These are phyloP conservation scores for Halcyon badia DNA, from an alignment of 2,797 vertebrate genomes.

Conservation along the genomic window DNA sequence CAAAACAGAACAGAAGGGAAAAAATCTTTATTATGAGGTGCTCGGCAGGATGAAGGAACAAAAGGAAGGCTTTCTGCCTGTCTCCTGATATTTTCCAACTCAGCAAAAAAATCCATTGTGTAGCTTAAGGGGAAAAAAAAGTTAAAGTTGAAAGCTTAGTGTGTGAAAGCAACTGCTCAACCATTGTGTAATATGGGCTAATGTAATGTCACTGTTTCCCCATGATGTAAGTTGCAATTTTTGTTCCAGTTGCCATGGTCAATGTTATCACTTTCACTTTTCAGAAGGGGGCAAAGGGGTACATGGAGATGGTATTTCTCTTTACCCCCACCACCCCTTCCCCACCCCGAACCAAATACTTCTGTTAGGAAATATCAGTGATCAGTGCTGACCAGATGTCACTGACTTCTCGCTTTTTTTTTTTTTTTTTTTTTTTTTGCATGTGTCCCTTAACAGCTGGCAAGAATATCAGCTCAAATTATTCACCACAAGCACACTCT, in stretches of 20 bases:
- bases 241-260: conserved; percentile 59
- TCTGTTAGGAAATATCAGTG: conserved; percentile 68
- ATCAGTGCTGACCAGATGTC: conserved; percentile 77
- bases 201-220: conserved; percentile 84
- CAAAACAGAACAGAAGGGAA: conserved; percentile 67
- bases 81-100: conserved; percentile 93
- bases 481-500: conserved; percentile 73
- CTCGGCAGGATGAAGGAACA: conserved; percentile 83
- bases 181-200: conserved; percentile 86
- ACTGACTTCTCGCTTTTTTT: conserved; percentile 4
- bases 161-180: conserved; percentile 89
- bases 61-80: conserved; percentile 89
- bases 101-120: conserved; percentile 91
- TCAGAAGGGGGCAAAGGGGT: conserved; percentile 41
- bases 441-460: conserved; percentile 79
- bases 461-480: conserved; percentile 76
- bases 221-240: conserved; percentile 46
- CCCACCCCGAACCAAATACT: conserved; percentile 43
- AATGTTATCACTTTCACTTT: conserved; percentile 65
- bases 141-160: conserved; percentile 92
- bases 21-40: conserved; percentile 80
- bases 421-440: conserved; percentile 32
- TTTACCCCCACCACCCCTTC: not conserved
- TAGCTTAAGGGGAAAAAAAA: conserved; percentile 82
- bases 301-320: conserved; percentile 32